A percentile compares a stretch with the other conserved stretches of the same genome.
phyloP scores from a whole-genome alignment of 2,113 vertebrate genomes.

The Thamnaconus septentrionalis region DNA sequence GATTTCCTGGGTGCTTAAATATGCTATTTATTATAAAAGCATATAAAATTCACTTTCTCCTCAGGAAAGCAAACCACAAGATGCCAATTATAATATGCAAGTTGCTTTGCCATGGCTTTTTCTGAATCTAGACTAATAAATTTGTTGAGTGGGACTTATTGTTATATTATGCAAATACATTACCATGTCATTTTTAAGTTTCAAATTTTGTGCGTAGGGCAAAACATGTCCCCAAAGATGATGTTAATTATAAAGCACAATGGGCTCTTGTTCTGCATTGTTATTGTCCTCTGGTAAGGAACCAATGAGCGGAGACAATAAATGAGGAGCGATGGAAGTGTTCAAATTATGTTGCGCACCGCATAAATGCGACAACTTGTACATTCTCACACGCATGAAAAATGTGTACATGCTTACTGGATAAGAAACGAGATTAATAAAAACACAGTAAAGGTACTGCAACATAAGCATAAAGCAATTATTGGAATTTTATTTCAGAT shows the following conservation, averaged over 20 bases:
- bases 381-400: conserved; percentile 24
- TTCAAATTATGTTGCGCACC: conserved; percentile 55
- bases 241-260: conserved; percentile 69
- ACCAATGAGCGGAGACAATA: conserved; percentile 46
- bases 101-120: conserved; percentile 76
- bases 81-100: conserved; percentile 81
- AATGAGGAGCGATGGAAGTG: conserved; percentile 49
- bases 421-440: conserved; percentile 42
- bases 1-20: conserved; percentile 99
- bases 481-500: conserved; percentile 50
- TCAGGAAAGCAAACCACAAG: conserved; percentile 93
- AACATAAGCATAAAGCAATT: conserved; percentile 37
- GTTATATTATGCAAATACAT: conserved; percentile 80
- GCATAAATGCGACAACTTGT: conserved; percentile 46
- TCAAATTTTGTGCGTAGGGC: conserved; percentile 69
- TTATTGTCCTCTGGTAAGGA: conserved; percentile 60
- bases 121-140: conserved; percentile 78
- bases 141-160: conserved; percentile 79
- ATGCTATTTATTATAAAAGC: conserved; percentile 99
- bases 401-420: conserved; percentile 30
- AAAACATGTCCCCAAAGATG: conserved; percentile 73
- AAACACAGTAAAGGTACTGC: conserved; percentile 47
- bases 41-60: conserved; percentile 92
- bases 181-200: conserved; percentile 76
- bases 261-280: conserved; percentile 60